Base-by-base conservation (phyloP, 2,888 invertebrate species). In the Stomorhina lunata region DNA sequence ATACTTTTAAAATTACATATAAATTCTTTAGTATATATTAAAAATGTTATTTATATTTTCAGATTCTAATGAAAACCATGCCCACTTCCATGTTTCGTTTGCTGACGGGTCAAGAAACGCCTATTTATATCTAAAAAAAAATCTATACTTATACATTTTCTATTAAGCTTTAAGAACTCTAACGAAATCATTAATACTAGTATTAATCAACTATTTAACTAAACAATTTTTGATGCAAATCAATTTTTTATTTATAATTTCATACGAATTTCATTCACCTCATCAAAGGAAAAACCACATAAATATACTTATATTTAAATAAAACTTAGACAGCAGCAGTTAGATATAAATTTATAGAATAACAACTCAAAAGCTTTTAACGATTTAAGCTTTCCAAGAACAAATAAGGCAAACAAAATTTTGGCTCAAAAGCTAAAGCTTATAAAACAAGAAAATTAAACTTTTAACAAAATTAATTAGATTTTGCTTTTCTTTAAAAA, bases 31-130 rank as follows among this genome's bases (percentile, higher is more conserved):
- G 9, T 17, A 22, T 17, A 27, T 1, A 27, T 4, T 34, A 10
- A 12, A 53, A 15, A 9, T 22, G 43, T 43, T n/a, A 10, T 17
- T 37, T 63, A 12, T 65, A 20, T 71, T 43, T 77, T 93, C 93
- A 99, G 98, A 99, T 99, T 88, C 94, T 99, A 89, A 99, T 99
- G 99, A 99, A 99, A 93, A 99, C 99, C 73, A 99, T 99, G 99
- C 99, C 99, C 87, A 99, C 99, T 86, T 99, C 99, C 85, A 99
- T 99, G 98, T 99, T 99, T 93, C 95, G 99, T 89, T 94, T 99
- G 91, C 93, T 99, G 90, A 99, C 99, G 87, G 99, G 99, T 81
- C 99, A 99, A 92, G 99, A 99, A 93, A 97, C 97, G 91, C 99
- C 99, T 87, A 96, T 98, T 92, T 99, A 98, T 93, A 99, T 99